Conservation (phyloP, 2,797 vertebrate species). For the Sphaeramia orbicularis region DNA sequence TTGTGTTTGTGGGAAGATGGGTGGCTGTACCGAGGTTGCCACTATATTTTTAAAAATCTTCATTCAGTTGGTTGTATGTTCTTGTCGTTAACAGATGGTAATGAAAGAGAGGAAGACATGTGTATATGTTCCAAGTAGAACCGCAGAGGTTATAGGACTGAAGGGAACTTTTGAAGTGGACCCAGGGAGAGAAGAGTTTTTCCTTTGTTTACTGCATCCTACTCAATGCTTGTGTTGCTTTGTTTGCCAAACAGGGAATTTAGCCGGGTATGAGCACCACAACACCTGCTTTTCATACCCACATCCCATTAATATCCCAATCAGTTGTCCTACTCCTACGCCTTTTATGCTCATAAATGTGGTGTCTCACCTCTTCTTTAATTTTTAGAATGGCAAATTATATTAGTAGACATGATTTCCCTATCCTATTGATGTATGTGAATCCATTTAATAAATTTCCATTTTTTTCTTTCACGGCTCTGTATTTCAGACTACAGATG, state of each 20-base stretch:
- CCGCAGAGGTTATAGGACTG: slow-evolving; percentile 77
- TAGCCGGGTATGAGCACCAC: slow-evolving; percentile 56
- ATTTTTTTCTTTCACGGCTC: slow-evolving; percentile 68
- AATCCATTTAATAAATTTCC: slow-evolving; percentile 82
- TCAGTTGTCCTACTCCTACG: slow-evolving; percentile 61
- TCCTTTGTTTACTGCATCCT: slow-evolving; percentile 79
- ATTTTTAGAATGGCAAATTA: slow-evolving; percentile 77
- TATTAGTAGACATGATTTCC: slow-evolving; percentile 76
- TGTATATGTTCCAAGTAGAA: slow-evolving; percentile 81
- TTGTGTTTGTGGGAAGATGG: slow-evolving; percentile 78
- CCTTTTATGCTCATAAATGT: slow-evolving; percentile 79
- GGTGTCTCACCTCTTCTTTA: slow-evolving; percentile 60
- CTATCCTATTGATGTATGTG: slow-evolving; percentile 81
- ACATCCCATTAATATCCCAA: slow-evolving; percentile 38
- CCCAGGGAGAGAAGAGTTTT: slow-evolving; percentile 78
- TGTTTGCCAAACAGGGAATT: slow-evolving; percentile 82
- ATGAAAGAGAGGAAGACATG: slow-evolving; percentile 66
- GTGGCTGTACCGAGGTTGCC: slow-evolving; percentile 75
- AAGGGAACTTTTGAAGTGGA: slow-evolving; percentile 81
- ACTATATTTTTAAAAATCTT: slow-evolving; percentile 77
- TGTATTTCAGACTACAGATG: slow-evolving; percentile 77
- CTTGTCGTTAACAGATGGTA: slow-evolving; percentile 69
- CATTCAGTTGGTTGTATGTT: slow-evolving; percentile 78
- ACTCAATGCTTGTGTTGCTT: slow-evolving; percentile 75
- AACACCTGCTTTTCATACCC: slow-evolving; percentile 40